Base-by-base conservation (phyloP, 2,797 vertebrate genomes). In the Acomys russatus region DNA sequence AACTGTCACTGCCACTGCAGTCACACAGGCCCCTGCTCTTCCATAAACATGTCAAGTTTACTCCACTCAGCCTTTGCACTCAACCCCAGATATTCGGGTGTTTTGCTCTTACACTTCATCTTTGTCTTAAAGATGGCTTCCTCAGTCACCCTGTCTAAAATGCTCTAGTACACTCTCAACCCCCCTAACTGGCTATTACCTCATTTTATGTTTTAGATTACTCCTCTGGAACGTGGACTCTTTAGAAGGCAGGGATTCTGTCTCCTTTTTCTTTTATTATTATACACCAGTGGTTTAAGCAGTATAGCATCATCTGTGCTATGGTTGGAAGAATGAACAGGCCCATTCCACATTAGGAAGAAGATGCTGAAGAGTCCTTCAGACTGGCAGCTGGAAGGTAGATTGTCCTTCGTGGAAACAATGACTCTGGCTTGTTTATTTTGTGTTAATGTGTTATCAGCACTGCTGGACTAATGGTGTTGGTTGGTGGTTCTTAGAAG, bases 311-410 rank as follows among this genome's bases (percentile, higher is more conserved):
- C 23, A 35, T 9, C 3, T 38, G 5, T 23, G 44, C 28, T 25
- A 6, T 63, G 30, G 33, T 33, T 64, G 54, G 49, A 9, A 8
- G 0, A 3, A 35, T 44, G 30, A 33, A 1, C 23, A 2, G 15
- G 8, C 9, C n/a, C 28, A 1, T 11, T 11, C 12, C 10, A 49
- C 20, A 33, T 7, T n/a, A 14, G 59, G 23, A 64, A 51, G 23
- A 3, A 3, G 10, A 23, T 15, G 6, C n/a, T 89, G 30, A 51
- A 33, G 44, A 25, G 9, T 6, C 38, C 17, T 77, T 68, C 15
- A 9, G 51, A 18, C 3, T 70, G 11, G 11, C n/a, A 1, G 0
- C n/a, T 56, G 61, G 30, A 20, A 35, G 18, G 22, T 1, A 74
- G 71, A 1, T 35, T 38, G 2, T 33, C 33, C 73, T 66, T 44